Evolutionary conservation across 2,797 vertebrate genomes (phyloP), one percentile per base, ranked within the genome.

Genomic region (Limosa lapponica): DNA sequence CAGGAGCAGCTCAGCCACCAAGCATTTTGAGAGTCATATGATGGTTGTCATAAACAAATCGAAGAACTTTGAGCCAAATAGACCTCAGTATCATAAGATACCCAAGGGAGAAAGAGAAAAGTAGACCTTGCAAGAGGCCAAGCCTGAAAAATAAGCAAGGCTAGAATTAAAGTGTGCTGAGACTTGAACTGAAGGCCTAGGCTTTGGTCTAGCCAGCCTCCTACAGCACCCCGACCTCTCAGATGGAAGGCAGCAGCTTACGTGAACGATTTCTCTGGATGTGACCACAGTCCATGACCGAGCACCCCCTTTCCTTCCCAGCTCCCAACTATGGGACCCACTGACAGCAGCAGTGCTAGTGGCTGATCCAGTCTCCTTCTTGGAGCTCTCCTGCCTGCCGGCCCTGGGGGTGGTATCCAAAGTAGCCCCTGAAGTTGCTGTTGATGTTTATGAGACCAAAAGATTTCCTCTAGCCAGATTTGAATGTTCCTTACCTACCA

Each of bases 361-460:
- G 23, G 8, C 41, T 32, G 32, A 28, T 25, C 28, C 34, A 4
- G 0, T 19, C 37, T 13, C 37, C 16, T 64, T 4, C 41, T 10
- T 22, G 10, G 39, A 75, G 30, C 22, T 65, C 18, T 86, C 27
- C 46, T 39, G 34, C 18, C 37, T 5, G 0, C 2, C 0, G 0
- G 20, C 18, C 48, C 59, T 11, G 6, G 52, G 13, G 30, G 5
- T 12, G 28, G 43, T 20, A 83, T 7, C 59, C 37, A 54, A 74
- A 72, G 51, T 0, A 66, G 27, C 19, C 44, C 39, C 18, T 16
- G 11, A 83, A 65, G 62, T 10, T 46, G 24, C 61, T 46, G 11
- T 11, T 39, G 58, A 46, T 34, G 24, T 51, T 83, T 37, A 51
- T 0, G 0, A 88, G 27, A 81, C 25, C n/a, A 82, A 48, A 66